Base-by-base conservation (phyloP, 2,113 vertebrate species). In the Rhinopomastus cyanomelas region DNA sequence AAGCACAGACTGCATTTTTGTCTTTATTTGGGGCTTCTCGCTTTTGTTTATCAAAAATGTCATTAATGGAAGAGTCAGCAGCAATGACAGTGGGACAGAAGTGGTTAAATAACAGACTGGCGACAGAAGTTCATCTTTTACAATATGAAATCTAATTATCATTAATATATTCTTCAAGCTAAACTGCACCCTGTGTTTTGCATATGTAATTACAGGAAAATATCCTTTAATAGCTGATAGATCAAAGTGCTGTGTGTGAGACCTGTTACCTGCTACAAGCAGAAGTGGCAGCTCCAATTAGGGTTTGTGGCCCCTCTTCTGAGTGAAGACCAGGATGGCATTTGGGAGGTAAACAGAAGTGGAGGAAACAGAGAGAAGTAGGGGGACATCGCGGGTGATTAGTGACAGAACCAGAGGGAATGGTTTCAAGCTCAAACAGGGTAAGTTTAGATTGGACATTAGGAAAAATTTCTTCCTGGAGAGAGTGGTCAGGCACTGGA, bases 211-310 rank as follows among this genome's bases (percentile, higher is more conserved):
- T 66, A 48, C 26, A 44, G 52, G 67, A 94, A 96, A 96, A 85
- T 52, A 88, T 34, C 4, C 30, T 79, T 74, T 55, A 89, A 37
- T 18, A 34, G 11, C 27, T 81, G 48, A 48, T 7, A 69, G 59
- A 85, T 93, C 74, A 86, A 87, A 75, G 52, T 0, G 0, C 37
- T 88, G 21, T 2, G 1, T 72, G 32, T 46, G 60, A 64, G 34
- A 78, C n/a, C 18, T 4, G 8, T 27, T 81, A 29, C 57, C 46
- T 71, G 42, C 72, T 74, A 19, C 32, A 30, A 1, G 1, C 26
- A 62, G 64, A 78, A 69, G 11, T 0, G 0, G 34, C 27, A 46
- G 46, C 34, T 46, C 12, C 0, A 0, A 10, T 1, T 2, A 2
- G 56, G 49, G 29, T 81, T 61, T 73, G n/a, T 1, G 0, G 19